Conservation (phyloP, 2,888 invertebrate species). For the Agonum fuliginosum region DNA sequence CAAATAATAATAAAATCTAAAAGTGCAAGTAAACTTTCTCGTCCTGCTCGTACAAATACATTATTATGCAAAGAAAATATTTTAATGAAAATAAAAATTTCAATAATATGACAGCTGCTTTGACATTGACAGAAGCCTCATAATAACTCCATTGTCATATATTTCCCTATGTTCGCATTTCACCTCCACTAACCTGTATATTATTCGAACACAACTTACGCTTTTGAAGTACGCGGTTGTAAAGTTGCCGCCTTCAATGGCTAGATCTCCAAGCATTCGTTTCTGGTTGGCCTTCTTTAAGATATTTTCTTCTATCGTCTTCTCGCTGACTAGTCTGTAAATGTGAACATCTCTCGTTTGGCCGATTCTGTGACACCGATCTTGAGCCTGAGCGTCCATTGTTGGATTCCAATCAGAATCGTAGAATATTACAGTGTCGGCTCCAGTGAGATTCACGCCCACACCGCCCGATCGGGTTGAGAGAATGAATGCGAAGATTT, state of each 20-base stretch:
- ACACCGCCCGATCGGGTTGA: slow-evolving; percentile 98
- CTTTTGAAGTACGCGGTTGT: slow-evolving; percentile 97
- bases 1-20: too few species aligned
- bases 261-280: slow-evolving; percentile 94
- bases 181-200: too few species aligned
- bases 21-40: too few species aligned
- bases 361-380: slow-evolving; percentile 98
- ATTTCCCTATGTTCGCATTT: too few species aligned
- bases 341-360: slow-evolving; percentile 99
- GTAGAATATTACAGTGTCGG: slow-evolving; percentile 99
- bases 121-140: too few species aligned
- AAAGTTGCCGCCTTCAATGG: slow-evolving; percentile 99
- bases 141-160: too few species aligned
- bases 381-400: slow-evolving; percentile 98
- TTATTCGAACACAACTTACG: slow-evolving; percentile 74
- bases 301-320: slow-evolving; percentile 99
- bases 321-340: slow-evolving; percentile 95
- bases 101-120: too few species aligned
- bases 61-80: too few species aligned
- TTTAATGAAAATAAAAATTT: too few species aligned
- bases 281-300: slow-evolving; percentile 99
- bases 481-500: slow-evolving; percentile 97
- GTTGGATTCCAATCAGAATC: slow-evolving; percentile 99
- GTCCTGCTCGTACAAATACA: too few species aligned
- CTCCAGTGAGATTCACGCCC: slow-evolving; percentile 98